Base-by-base conservation (phyloP, 2,797 vertebrate genomes). In the Poecilia wingei region DNA sequence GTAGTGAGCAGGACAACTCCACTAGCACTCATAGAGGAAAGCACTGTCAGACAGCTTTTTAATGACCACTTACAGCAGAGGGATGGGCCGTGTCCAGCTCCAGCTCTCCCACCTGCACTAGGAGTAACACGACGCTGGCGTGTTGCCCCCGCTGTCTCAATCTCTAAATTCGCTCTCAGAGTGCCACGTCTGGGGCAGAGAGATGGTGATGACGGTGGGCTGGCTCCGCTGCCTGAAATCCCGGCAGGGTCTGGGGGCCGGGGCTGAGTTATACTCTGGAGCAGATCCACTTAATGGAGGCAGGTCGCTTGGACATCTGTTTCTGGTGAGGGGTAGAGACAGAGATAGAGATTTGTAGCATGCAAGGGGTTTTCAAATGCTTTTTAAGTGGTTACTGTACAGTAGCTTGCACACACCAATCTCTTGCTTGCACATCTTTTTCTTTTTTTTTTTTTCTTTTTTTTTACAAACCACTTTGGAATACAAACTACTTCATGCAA, bases 41-140 rank as follows among this genome's bases (percentile, higher is more conserved):
- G 84, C 88, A 46, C 93, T 93, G 94, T 94, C 90, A 92, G 86
- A 81, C 83, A 73, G 72, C 84, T 87, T 88, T 92, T 94, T 95
- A 95, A 95, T 93, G 92, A 94, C 89, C 92, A 93, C 93, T 90
- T 95, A 93, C 90, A 90, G 83, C 92, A 91, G 90, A 94, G 87
- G 89, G 89, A 93, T 94, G 91, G 91, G 86, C 88, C 78, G 81
- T 84, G 88, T 89, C 88, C 88, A 88, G 85, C 84, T 87, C 72
- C 14, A 83, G 86, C 87, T 89, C 87, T 85, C 77, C 77, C 84
- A 86, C 84, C 86, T 92, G 89, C 90, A 92, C 92, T 87, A 91
- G 87, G 90, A 93, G 90, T 90, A 85, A 90, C 88, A 91, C 78
- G 86, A 87, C 89, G 46, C 84, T 95, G 93, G 94, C 93, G 84